phyloP scores from a whole-genome alignment of 2,888 invertebrate species.

The Cheiracanthium punctorium region DNA sequence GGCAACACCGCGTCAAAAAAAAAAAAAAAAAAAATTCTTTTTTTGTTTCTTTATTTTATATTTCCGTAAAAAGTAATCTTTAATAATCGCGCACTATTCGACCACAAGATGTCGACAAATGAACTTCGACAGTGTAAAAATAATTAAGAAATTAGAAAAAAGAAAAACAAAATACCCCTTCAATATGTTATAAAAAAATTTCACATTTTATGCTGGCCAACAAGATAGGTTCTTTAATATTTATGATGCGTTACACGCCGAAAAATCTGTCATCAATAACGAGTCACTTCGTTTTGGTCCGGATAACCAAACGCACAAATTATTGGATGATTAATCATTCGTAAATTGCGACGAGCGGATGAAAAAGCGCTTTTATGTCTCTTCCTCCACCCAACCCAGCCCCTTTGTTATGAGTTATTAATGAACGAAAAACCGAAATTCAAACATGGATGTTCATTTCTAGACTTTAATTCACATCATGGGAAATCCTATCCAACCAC shows the following conservation, averaged over 20 bases:
- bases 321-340: slow-evolving; percentile 19
- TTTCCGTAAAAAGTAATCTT: too few relatives aligned
- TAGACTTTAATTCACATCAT: too few relatives aligned
- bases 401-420: background rate
- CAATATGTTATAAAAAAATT: background rate
- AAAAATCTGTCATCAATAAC: slow-evolving; percentile 14
- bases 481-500: too few relatives aligned
- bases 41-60: too few relatives aligned
- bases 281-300: background rate
- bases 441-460: too few relatives aligned
- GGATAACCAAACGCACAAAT: slow-evolving; percentile 20
- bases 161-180: too few relatives aligned
- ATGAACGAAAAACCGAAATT: background rate
- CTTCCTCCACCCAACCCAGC: background rate
- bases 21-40: too few relatives aligned
- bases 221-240: background rate
- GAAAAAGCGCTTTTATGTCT: background rate
- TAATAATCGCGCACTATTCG: too few relatives aligned
- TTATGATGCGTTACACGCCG: slow-evolving; percentile 9
- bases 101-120: too few relatives aligned
- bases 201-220: background rate
- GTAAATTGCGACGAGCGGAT: slow-evolving; percentile 11
- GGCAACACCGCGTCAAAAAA: too few relatives aligned
- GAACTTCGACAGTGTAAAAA: too few relatives aligned
- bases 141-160: too few relatives aligned